Base-by-base conservation (phyloP, 2,113 vertebrate species). In the Vidua macroura region DNA sequence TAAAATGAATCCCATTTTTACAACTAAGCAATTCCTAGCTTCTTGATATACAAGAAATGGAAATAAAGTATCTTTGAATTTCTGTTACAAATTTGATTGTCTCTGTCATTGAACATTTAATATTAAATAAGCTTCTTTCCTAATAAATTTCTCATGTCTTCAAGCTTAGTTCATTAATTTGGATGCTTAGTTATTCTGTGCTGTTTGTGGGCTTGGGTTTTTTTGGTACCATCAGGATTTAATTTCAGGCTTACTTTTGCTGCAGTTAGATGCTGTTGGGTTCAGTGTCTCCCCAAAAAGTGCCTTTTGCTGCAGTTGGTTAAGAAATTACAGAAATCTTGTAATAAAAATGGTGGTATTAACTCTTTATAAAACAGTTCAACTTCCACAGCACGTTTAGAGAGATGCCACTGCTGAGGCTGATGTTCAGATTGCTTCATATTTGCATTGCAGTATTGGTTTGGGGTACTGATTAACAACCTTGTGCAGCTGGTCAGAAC, bases 61-160 rank as follows among this genome's bases (percentile, higher is more conserved):
- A 98, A 98, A 98, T 98, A 98, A 98, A 98, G 97, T 98, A 97
- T 98, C 97, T 98, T 98, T 97, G 97, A 98, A 97, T 98, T 98
- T 98, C 97, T 98, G 98, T 98, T 98, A 98, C 96, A 96, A 85
- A 98, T 93, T 96, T 96, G 96, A 98, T 98, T 97, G 97, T 97
- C 97, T 98, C 96, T 98, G 97, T 98, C 97, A 96, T 98, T 98
- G 97, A 97, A 97, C 96, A 43, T 95, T 98, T 97, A 98, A 95
- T 97, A 98, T 97, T 97, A 96, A 97, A 44, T 95, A 94, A 95
- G 95, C 69, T 97, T 97, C 91, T 98, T 98, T 98, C 97, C 96
- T 97, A 98, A 98, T 98, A 98, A 98, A 98, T 95, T 96, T 33
- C 96, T 96, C n/a, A 4, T 97, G 93, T 97, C 95, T 98, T 97